Percentiles rank a stretch among this genome's conserved stretches.
phyloP scores from a whole-genome alignment of 2,888 invertebrate species.

The Hydrotaea diabolus region DNA sequence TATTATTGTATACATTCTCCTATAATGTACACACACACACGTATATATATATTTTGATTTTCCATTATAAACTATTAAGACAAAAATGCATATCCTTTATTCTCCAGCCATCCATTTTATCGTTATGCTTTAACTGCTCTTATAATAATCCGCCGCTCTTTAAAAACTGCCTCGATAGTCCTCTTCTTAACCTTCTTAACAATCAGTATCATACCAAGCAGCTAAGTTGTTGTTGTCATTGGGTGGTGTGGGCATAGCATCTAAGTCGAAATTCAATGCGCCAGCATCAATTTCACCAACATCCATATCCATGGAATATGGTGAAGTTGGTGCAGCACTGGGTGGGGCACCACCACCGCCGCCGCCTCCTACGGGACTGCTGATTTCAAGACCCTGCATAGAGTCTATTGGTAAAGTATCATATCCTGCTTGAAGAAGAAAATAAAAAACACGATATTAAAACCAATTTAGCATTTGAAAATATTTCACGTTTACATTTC shows the following conservation, averaged over 20 bases:
- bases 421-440: conserved; percentile 86
- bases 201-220: conserved; percentile 98
- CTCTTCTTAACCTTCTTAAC: conserved; percentile 83
- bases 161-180: too few species aligned
- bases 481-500: not conserved
- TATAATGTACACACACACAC: conserved; percentile 30
- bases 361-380: conserved; percentile 81
- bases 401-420: conserved; percentile 98
- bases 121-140: not conserved
- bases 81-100: conserved; percentile 35
- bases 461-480: conserved; percentile 50
- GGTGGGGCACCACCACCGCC: conserved; percentile 76
- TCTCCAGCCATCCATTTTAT: not conserved
- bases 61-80: conserved; percentile 34
- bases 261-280: conserved; percentile 89
- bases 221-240: conserved; percentile 95
- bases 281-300: conserved; percentile 88
- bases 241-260: conserved; percentile 89
- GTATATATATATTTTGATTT: conserved; percentile 34
- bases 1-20: not conserved
- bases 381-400: conserved; percentile 96
- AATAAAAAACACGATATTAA: conserved; percentile 28
- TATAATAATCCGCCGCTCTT: not conserved
- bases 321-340: conserved; percentile 80
- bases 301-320: conserved; percentile 94